These are phyloP conservation scores for Smithornis capensis DNA, from an alignment of 2,113 vertebrate species.

Conservation along the genomic window DNA sequence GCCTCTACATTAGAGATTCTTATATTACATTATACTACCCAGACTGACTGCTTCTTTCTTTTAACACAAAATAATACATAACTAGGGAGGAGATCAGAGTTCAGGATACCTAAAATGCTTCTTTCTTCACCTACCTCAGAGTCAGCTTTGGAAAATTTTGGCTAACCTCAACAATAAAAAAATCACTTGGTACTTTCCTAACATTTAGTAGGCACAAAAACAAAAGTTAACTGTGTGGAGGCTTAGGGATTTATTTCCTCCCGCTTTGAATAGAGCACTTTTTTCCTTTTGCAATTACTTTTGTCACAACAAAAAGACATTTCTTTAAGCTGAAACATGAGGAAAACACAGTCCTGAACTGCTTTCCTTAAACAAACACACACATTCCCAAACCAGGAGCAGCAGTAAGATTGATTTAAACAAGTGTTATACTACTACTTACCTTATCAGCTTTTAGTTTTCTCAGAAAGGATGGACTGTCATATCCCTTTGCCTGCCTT, in stretches of 20 bases:
- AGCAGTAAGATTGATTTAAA: not conserved
- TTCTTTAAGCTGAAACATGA: not conserved
- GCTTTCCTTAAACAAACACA: not conserved
- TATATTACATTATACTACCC: not conserved
- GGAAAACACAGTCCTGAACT: not conserved
- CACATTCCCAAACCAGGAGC: not conserved
- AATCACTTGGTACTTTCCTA: not conserved
- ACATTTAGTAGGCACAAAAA: not conserved
- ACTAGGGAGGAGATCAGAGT: not conserved
- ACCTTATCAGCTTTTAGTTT: conserved; percentile 98
- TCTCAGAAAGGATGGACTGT: conserved; percentile 95
- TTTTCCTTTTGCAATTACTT: not conserved
- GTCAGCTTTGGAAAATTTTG: not conserved
- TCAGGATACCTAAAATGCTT: not conserved
- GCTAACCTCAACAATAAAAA: not conserved
- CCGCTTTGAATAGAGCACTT: not conserved
- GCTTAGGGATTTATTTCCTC: not conserved
- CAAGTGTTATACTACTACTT: not conserved
- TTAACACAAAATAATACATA: not conserved
- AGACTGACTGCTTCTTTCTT: not conserved
- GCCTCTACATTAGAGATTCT: not conserved
- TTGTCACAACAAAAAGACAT: not conserved
- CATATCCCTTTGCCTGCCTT: conserved; percentile 95
- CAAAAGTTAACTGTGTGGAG: not conserved
- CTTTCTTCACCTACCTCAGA: not conserved